Conservation (phyloP, 2,888 invertebrate species). For the Monochamus alternatus region DNA sequence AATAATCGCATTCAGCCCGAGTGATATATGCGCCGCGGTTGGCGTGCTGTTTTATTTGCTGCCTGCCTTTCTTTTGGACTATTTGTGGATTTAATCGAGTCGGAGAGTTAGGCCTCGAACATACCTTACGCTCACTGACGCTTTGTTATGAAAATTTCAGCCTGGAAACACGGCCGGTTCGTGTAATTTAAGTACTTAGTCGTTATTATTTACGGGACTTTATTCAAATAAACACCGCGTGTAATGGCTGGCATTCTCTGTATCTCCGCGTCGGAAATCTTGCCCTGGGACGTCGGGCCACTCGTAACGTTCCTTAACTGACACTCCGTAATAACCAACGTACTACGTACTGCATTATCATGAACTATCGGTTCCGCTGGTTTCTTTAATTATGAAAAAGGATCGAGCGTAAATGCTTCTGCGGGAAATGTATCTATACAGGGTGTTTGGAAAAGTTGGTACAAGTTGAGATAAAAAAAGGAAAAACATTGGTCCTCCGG, state of each 20-base stretch:
- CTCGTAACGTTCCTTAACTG: constrained; percentile 45
- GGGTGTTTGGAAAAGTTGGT: too few relatives aligned
- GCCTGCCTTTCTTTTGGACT: constrained; percentile 45
- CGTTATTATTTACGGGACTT: constrained; percentile 60
- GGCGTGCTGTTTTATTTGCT: constrained; percentile 45
- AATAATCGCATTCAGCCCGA: constrained; percentile 63
- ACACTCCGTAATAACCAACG: constrained; percentile 45
- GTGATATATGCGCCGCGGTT: constrained; percentile 61
- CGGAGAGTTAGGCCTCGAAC: constrained; percentile 50
- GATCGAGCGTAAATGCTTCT: too few relatives aligned
- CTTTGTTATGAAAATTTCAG: constrained; percentile 48
- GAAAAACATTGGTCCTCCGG: too few relatives aligned
- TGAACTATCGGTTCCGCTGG: constrained; percentile 39
- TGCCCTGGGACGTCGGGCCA: constrained; percentile 44
- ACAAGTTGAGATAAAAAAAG: too few relatives aligned
- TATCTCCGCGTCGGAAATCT: constrained; percentile 50
- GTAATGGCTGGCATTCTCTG: constrained; percentile 54
- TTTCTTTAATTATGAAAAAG: constrained; percentile 42
- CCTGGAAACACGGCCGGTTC: constrained; percentile 48
- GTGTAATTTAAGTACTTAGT: constrained; percentile 60
- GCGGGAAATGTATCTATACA: too few relatives aligned
- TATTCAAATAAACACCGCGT: constrained; percentile 59
- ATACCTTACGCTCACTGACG: constrained; percentile 47
- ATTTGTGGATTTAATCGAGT: constrained; percentile 55
- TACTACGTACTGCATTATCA: constrained; percentile 40